Evolutionary conservation across 2,888 invertebrate genomes (phyloP).

Genomic region (Dorcus parallelipipedus): DNA sequence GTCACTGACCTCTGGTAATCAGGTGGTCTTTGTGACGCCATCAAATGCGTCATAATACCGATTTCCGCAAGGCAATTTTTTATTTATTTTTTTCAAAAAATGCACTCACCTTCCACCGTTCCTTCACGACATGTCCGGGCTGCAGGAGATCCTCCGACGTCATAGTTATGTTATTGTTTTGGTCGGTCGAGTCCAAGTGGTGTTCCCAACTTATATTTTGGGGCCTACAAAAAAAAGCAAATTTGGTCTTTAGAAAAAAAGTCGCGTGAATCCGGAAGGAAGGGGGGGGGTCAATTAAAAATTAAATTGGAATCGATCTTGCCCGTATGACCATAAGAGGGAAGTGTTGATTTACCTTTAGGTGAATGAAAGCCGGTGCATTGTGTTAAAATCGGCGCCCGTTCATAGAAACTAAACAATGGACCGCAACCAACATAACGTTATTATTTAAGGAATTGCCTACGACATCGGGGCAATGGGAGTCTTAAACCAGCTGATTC

Average conservation of each 20-base stretch:
- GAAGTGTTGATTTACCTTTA: too few relatives aligned
- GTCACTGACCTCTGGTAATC: too few relatives aligned
- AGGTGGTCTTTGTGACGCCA: too few relatives aligned
- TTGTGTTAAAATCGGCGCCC: not conserved
- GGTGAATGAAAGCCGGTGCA: too few relatives aligned
- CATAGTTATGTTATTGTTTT: conserved; percentile 77
- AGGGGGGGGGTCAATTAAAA: too few relatives aligned
- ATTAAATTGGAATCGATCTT: too few relatives aligned
- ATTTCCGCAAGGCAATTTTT: too few relatives aligned
- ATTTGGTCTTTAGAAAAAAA: not conserved
- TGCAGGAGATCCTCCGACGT: conserved; percentile 91
- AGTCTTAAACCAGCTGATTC: conserved; percentile 36
- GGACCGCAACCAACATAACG: conserved; percentile 12
- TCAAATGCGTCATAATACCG: too few relatives aligned
- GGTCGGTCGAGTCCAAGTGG: conserved; percentile 53
- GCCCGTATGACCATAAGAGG: not conserved
- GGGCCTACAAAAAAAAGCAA: conserved; percentile 37
- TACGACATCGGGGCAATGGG: conserved; percentile 6
- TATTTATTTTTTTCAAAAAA: not conserved
- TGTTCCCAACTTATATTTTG: conserved; percentile 48
- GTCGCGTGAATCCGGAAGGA: not conserved
- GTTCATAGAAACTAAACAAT: not conserved
- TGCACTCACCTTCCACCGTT: conserved; percentile 92
- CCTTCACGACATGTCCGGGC: conserved; percentile 96
- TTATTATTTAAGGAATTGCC: conserved; percentile 9